A percentile compares a stretch with the other conserved stretches of the same genome.
These are phyloP conservation scores for Sarcophaga caerulescens DNA, from an alignment of 2,888 invertebrate genomes.

Conservation along the genomic window DNA sequence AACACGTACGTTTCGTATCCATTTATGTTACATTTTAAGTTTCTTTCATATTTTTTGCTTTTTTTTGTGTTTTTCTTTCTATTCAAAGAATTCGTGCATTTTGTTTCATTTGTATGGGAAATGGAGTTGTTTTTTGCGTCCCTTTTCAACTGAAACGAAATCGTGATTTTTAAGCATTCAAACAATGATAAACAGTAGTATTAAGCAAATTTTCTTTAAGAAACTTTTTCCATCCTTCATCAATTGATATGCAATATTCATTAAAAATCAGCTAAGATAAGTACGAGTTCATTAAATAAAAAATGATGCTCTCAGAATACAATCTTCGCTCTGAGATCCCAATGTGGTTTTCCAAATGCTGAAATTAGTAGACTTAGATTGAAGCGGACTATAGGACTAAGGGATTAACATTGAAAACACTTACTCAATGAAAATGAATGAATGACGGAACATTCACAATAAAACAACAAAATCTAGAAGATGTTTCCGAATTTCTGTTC, in stretches of 20 bases:
- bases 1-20: not conserved
- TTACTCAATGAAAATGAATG: too few species aligned
- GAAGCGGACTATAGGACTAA: too few species aligned
- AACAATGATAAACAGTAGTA: conserved; percentile 27
- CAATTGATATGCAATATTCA: not conserved
- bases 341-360: too few species aligned
- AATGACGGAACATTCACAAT: too few species aligned
- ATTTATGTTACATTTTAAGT: conserved; percentile 24
- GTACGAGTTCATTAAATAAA: too few species aligned
- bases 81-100: conserved; percentile 55
- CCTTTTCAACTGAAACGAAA: not conserved
- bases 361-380: too few species aligned
- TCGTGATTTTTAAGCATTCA: conserved; percentile 41
- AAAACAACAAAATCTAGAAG: too few species aligned
- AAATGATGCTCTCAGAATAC: too few species aligned
- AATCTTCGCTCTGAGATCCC: too few species aligned
- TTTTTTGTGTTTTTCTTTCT: conserved; percentile 36
- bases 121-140: not conserved
- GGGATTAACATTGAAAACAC: too few species aligned
- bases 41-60: not conserved
- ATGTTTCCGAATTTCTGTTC: too few species aligned
- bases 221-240: not conserved
- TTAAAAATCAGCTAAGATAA: not conserved
- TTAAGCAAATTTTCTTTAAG: not conserved
- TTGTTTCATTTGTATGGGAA: conserved; percentile 1